Conservation (phyloP, 2,888 invertebrate genomes). For the Nasonia oneida region DNA sequence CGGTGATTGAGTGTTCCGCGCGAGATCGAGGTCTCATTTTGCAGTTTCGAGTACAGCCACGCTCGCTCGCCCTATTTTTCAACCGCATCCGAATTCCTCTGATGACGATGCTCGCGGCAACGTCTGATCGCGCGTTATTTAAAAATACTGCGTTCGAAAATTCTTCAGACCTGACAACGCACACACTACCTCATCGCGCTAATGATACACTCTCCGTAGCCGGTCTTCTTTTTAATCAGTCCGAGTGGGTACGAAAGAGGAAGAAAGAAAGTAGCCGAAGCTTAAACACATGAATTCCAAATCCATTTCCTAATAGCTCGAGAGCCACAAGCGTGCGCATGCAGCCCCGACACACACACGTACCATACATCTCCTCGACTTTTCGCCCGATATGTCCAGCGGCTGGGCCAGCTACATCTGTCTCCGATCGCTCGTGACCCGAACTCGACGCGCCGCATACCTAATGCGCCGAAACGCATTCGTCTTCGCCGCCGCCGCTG, state of each 20-base stretch:
- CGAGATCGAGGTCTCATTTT: too few relatives aligned
- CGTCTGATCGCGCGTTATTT: not conserved
- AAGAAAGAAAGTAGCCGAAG: not conserved
- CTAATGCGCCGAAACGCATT: constrained; percentile 55
- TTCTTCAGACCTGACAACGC: not conserved
- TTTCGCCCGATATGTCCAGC: not conserved
- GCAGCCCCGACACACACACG: not conserved
- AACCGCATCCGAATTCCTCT: not conserved
- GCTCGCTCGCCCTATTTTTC: too few relatives aligned
- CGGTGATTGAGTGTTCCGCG: too few relatives aligned
- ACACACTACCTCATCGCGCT: not conserved
- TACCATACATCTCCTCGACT: not conserved
- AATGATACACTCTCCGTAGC: not conserved
- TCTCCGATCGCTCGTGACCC: constrained; percentile 15
- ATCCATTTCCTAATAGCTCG: constrained; percentile 54
- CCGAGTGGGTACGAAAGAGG: not conserved
- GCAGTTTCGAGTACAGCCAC: too few relatives aligned
- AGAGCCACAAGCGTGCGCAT: not conserved
- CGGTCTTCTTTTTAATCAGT: constrained; percentile 16
- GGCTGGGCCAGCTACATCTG: not conserved
- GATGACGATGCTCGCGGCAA: not conserved
- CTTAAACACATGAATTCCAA: constrained; percentile 25
- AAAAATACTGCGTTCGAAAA: not conserved
- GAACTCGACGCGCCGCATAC: constrained; percentile 37
- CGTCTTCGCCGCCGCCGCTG: constrained; percentile 30